Conservation (phyloP, 2,888 invertebrate species). For the Nysson spinosus region DNA sequence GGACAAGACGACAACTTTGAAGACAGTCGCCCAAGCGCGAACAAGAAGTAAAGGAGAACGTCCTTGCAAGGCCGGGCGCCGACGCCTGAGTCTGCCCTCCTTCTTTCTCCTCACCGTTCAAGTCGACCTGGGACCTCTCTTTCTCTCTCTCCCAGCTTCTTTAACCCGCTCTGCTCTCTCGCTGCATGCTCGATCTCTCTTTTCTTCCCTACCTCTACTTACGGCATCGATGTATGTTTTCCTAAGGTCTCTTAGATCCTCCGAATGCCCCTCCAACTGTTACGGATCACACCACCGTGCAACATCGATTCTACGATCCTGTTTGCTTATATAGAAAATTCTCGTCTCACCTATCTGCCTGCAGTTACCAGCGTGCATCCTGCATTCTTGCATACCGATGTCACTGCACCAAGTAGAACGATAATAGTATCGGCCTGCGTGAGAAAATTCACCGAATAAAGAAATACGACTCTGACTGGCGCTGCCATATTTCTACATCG, state of each 20-base stretch:
- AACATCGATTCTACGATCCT: constrained; percentile 56
- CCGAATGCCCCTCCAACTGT: constrained; percentile 40
- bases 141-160: constrained; percentile 27
- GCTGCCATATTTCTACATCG: too few relatives aligned
- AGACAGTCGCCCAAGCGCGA: constrained; percentile 49
- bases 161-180: constrained; percentile 15
- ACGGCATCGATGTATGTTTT: constrained; percentile 15
- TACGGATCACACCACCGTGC: constrained; percentile 43
- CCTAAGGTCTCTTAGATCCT: constrained; percentile 38
- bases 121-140: too few relatives aligned
- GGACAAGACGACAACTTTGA: constrained; percentile 43
- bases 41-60: constrained; percentile 66
- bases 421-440: constrained; percentile 30
- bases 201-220: not conserved
- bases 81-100: constrained; percentile 61
- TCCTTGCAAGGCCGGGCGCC: constrained; percentile 71
- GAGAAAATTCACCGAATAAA: constrained; percentile 42
- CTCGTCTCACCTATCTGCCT: constrained; percentile 60
- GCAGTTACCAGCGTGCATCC: constrained; percentile 42
- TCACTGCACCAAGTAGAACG: constrained; percentile 21
- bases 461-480: too few relatives aligned
- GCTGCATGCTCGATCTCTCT: constrained; percentile 16
- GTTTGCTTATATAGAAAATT: constrained; percentile 53
- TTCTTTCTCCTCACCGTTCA: constrained; percentile 39
- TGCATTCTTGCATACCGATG: constrained; percentile 44